Evolutionary conservation across 2,888 invertebrate genomes (phyloP).

Genomic region (Euclidia mi): DNA sequence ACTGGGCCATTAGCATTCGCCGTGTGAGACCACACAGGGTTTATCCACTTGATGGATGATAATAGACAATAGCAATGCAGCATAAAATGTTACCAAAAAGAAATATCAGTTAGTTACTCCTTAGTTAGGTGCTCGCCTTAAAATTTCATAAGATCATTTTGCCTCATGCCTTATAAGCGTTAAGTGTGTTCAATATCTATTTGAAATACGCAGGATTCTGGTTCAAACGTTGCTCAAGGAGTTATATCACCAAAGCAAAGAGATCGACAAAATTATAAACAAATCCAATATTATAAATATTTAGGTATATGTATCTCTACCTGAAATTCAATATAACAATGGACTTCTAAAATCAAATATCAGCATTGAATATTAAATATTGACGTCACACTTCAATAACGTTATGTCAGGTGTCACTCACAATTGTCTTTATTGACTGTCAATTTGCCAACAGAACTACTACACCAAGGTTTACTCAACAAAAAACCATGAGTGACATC

Average conservation of each 20-base stretch:
- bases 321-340: not conserved
- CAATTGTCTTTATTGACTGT: slow-evolving; percentile 14
- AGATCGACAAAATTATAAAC: too few species aligned
- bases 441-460: slow-evolving; percentile 25
- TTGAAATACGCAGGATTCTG: too few species aligned
- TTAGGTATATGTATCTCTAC: too few species aligned
- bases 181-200: too few species aligned
- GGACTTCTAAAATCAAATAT: not conserved
- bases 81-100: too few species aligned
- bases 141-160: too few species aligned
- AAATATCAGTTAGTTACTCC: too few species aligned
- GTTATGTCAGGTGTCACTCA: slow-evolving; percentile 31
- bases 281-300: too few species aligned
- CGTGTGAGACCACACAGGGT: slow-evolving; percentile 44
- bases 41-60: not conserved
- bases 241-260: too few species aligned
- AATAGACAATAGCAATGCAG: not conserved
- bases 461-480: slow-evolving; percentile 16
- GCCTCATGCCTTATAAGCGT: too few species aligned
- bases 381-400: slow-evolving; percentile 21
- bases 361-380: not conserved
- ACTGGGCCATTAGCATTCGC: slow-evolving; percentile 48
- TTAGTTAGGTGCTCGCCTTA: too few species aligned
- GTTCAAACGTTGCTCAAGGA: too few species aligned
- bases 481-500: slow-evolving; percentile 15